Conservation (phyloP, 2,113 vertebrate genomes). For the Mustela lutreola region DNA sequence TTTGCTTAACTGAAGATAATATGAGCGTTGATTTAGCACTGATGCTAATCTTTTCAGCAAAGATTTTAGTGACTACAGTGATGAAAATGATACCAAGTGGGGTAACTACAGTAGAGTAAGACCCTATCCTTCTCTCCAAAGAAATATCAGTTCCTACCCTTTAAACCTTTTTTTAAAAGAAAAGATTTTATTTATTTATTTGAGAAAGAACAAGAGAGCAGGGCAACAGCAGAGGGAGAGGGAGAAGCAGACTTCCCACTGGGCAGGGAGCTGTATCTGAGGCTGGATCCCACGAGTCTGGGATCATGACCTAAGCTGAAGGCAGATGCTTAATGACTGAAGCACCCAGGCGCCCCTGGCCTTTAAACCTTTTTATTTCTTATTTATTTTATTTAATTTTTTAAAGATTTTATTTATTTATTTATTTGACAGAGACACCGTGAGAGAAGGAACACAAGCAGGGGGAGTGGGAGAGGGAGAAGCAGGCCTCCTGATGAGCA, state of each 20-base stretch:
- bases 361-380: not conserved
- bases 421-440: too few relatives aligned
- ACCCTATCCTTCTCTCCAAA: not conserved
- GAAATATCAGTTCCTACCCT: not conserved
- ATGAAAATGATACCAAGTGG: not conserved
- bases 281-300: not conserved
- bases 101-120: not conserved
- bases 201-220: not conserved
- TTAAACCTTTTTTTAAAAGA: not conserved
- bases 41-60: not conserved
- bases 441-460: too few relatives aligned
- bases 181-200: not conserved
- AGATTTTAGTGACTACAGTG: not conserved
- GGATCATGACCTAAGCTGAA: not conserved
- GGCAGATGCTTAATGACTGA: not conserved
- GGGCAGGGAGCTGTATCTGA: not conserved
- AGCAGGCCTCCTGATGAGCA: too few relatives aligned
- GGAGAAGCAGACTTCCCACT: not conserved
- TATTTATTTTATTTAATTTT: too few relatives aligned
- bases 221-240: not conserved
- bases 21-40: not conserved
- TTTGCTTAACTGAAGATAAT: constrained; percentile 34
- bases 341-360: not conserved
- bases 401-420: too few relatives aligned
- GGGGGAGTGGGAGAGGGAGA: too few relatives aligned